These are phyloP conservation scores for Coremacera marginata DNA, from an alignment of 2,888 invertebrate genomes.

Conservation along the genomic window DNA sequence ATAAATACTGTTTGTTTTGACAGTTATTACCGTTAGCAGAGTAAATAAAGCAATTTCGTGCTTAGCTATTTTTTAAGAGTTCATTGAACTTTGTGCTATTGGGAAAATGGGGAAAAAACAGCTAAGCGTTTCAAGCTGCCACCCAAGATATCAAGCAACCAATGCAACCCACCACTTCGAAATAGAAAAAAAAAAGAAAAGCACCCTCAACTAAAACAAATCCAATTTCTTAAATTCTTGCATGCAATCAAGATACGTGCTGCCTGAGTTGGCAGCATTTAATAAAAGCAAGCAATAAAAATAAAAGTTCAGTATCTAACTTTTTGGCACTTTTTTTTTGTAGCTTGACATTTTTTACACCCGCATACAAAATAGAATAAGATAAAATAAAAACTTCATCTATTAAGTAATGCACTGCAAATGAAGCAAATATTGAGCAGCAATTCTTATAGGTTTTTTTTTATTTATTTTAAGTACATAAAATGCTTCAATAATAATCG, in stretches of 20 bases:
- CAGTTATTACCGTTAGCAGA: constrained; percentile 14
- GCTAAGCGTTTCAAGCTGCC: too few species aligned
- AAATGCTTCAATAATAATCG: constrained; percentile 35
- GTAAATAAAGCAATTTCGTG: background rate
- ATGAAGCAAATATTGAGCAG: constrained; percentile 3
- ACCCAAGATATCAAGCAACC: too few species aligned
- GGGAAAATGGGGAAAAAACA: too few species aligned
- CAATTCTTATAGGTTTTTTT: background rate
- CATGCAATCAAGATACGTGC: constrained; percentile 36
- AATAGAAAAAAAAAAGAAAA: too few species aligned
- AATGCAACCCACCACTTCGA: too few species aligned
- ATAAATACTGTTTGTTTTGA: constrained; percentile 12
- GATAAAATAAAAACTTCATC: constrained; percentile 6
- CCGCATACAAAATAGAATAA: background rate
- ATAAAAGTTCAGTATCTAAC: background rate
- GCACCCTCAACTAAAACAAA: background rate
- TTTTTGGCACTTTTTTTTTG: background rate
- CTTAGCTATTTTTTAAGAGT: background rate
- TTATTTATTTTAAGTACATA: constrained; percentile 18
- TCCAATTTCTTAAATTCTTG: constrained; percentile 33
- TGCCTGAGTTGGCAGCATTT: constrained; percentile 2
- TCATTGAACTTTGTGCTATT: background rate
- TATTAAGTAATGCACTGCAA: constrained; percentile 12
- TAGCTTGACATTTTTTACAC: background rate
- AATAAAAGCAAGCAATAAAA: background rate